Evolutionary conservation across 23 tunicate species (phyloP), one percentile per base, ranked within the genome.

Genomic region (Halocynthia roretzi): DNA sequence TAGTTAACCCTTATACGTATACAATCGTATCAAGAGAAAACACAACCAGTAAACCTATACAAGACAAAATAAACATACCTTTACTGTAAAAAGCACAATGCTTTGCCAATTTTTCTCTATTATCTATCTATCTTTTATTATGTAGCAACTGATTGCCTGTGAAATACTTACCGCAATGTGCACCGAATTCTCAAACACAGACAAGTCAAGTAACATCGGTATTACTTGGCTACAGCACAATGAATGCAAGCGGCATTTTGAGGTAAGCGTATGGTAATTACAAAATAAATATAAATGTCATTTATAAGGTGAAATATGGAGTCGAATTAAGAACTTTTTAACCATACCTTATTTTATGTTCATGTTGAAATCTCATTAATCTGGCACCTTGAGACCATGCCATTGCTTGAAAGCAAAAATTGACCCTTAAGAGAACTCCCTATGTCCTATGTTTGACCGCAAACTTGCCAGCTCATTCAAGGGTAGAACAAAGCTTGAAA

Each of bases 141-240:
- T 7, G n/a, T 7, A 89, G 82, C 89, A 84, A 56, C 44, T 49
- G 52, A 80, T 64, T 61, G 96, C 88, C 4, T 89, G 96, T 68
- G 80, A 88, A 23, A 83, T 89, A 18, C 50, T 84, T 8, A 72
- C 85, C 53, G 84, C 87, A 50, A 17, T 89, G 9, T 67, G 85
- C 69, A 70, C 65, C 8, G 96, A 89, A 60, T 89, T 89, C 53
- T 83, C 96, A 5, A 82, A 83, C 31, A 85, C 87, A 0, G 82
- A 83, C 56, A 83, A 84, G 61, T 84, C 96, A 6, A 84, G 81
- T 20, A 80, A 80, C 53, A 87, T 89, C 50, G 88, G 96, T 6
- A 55, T 89, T 18, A 75, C 85, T 23, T 83, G 87, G 88, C 85
- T 83, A 68, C 85, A 89, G 23, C 96, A 89, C 55, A 60, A 40